Percentiles rank a stretch among this genome's conserved stretches.
Conservation (phyloP, 2,888 invertebrate genomes). For the Atethmia centrago region DNA sequence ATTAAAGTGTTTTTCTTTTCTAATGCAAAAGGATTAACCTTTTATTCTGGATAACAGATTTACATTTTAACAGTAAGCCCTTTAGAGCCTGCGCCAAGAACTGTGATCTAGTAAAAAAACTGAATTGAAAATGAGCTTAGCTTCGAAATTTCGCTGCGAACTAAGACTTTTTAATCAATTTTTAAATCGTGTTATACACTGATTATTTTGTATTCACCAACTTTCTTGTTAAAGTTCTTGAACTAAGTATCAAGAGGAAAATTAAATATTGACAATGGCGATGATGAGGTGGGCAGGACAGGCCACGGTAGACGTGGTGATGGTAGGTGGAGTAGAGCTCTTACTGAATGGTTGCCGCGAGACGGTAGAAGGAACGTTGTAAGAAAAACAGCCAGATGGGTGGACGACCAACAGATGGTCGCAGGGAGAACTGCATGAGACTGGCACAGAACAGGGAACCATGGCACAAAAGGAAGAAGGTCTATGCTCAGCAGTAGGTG, state of each 20-base stretch:
- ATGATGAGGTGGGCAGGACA: background rate
- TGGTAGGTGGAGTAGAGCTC: background rate
- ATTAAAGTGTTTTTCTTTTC: background rate
- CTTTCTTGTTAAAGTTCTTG: conserved; percentile 5
- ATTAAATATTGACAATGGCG: conserved; percentile 4
- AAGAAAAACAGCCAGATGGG: background rate
- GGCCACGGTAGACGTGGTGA: background rate
- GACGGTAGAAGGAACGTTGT: background rate
- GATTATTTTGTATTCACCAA: conserved; percentile 21
- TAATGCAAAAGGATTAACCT: background rate
- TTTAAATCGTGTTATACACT: conserved; percentile 24
- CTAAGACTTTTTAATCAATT: conserved; percentile 41
- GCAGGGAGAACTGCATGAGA: background rate
- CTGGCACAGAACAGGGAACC: background rate
- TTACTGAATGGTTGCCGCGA: background rate
- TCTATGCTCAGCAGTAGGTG: too few species aligned
- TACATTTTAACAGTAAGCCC: conserved; percentile 11
- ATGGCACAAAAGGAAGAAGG: background rate
- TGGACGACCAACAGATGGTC: too few species aligned
- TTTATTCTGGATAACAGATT: conserved; percentile 4
- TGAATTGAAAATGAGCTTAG: conserved; percentile 43
- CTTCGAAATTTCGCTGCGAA: conserved; percentile 3
- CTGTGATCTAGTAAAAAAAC: conserved; percentile 13
- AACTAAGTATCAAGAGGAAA: conserved; percentile 1
- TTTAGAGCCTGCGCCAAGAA: background rate